phyloP scores from a whole-genome alignment of 2,113 vertebrate genomes.

The Motacilla alba region DNA sequence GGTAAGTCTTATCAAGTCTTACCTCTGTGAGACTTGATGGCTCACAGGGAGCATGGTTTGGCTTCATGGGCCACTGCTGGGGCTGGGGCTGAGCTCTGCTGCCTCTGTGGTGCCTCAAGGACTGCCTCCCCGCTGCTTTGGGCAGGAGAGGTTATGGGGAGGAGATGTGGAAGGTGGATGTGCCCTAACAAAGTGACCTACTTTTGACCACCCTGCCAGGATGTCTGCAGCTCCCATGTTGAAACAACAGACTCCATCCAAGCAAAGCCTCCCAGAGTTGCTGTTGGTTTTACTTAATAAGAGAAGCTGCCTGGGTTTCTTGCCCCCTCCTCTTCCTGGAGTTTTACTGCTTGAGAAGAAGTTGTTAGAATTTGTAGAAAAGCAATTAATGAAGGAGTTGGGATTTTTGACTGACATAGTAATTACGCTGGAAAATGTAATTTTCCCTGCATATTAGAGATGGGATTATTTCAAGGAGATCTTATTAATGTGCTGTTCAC shows the following conservation, averaged over 20 bases:
- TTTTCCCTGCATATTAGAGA: slow-evolving; percentile 69
- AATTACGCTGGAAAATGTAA: slow-evolving; percentile 71
- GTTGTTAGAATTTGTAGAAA: slow-evolving; percentile 48
- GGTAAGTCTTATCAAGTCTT: background rate
- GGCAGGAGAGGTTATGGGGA: background rate
- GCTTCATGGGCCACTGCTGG: background rate
- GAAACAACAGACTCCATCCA: background rate
- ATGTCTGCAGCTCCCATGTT: background rate
- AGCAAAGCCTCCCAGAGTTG: background rate
- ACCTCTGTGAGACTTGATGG: background rate
- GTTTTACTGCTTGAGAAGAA: slow-evolving; percentile 32
- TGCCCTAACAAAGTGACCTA: background rate
- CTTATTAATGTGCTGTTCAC: slow-evolving; percentile 65
- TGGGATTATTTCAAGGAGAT: slow-evolving; percentile 70
- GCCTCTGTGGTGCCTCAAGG: background rate
- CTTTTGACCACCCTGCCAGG: background rate
- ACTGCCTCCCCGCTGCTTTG: background rate
- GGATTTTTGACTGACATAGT: slow-evolving; percentile 64
- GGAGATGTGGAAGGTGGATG: background rate
- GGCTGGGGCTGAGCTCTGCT: background rate
- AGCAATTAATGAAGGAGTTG: slow-evolving; percentile 60
- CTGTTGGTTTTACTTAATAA: background rate
- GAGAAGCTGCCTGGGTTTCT: background rate
- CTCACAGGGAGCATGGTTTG: fast-evolving
- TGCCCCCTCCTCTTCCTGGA: background rate